Evolutionary conservation across 2,797 vertebrate species (phyloP).

Genomic region (Peromyscus melanophrys): DNA sequence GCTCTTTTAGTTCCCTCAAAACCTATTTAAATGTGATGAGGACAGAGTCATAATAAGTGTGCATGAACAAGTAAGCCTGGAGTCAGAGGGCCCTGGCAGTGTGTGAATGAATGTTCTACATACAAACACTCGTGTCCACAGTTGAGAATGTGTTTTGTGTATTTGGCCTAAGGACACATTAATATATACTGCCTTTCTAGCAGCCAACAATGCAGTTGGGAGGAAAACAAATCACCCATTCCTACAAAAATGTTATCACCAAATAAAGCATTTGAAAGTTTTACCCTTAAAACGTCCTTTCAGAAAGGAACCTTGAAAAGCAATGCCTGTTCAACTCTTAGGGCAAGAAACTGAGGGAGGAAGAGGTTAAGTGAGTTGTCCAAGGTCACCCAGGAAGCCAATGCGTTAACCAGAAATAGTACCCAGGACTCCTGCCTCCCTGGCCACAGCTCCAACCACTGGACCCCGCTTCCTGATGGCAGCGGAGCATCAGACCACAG

Average conservation of each 20-base stretch:
- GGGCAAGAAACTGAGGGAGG: conserved; percentile 71
- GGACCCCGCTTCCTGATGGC: conserved; percentile 79
- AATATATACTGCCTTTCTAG: not conserved
- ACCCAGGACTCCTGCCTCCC: conserved; percentile 77
- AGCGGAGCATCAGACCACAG: conserved; percentile 77
- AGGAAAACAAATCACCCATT: conserved; percentile 59
- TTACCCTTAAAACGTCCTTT: conserved; percentile 47
- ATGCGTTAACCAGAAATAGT: conserved; percentile 80
- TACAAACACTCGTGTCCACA: not conserved
- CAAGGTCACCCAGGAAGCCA: conserved; percentile 84
- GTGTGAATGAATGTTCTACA: not conserved
- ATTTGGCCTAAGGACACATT: conserved; percentile 2
- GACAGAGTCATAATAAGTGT: not conserved
- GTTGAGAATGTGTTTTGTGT: not conserved
- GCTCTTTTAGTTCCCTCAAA: not conserved
- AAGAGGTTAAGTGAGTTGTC: conserved; percentile 72
- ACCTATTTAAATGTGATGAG: not conserved
- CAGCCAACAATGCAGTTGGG: conserved; percentile 1
- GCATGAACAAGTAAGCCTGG: not conserved
- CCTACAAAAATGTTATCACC: conserved; percentile 41
- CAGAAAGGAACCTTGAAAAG: conserved; percentile 39
- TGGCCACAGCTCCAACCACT: conserved; percentile 79
- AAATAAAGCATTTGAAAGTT: conserved; percentile 56
- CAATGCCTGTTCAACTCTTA: not conserved
- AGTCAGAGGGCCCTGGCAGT: not conserved